A percentile compares a stretch with the other conserved stretches of the same genome.
Evolutionary conservation across 2,113 vertebrate genomes (phyloP).

Genomic region (Donacobius atricapilla): DNA sequence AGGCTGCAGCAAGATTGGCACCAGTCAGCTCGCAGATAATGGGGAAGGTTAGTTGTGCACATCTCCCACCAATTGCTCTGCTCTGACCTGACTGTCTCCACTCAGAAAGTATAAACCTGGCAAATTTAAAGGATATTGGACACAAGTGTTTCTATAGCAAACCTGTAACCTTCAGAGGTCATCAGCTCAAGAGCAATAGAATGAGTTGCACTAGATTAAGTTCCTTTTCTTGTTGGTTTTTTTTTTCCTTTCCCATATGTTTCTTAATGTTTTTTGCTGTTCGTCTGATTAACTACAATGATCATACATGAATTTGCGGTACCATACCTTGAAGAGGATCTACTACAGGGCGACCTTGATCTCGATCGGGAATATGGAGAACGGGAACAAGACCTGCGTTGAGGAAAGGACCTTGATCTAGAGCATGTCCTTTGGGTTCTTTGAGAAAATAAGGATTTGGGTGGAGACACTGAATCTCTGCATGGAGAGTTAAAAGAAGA

Average conservation of each 20-base stretch:
- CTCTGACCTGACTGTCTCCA: constrained; percentile 17
- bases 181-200: background rate
- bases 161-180: background rate
- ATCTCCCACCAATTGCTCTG: constrained; percentile 51
- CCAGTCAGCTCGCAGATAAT: constrained; percentile 36
- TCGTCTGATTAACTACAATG: background rate
- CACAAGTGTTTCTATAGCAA: background rate
- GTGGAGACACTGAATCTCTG: constrained; percentile 89
- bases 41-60: constrained; percentile 42
- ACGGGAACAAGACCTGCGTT: constrained; percentile 84
- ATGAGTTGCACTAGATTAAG: background rate
- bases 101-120: background rate
- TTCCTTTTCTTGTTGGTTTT: background rate
- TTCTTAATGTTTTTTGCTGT: background rate
- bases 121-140: constrained; percentile 13
- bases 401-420: constrained; percentile 83
- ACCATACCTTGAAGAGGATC: constrained; percentile 88
- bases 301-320: constrained; percentile 9
- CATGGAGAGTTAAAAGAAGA: constrained; percentile 94
- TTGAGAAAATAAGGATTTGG: constrained; percentile 88
- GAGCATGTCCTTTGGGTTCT: constrained; percentile 83
- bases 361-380: constrained; percentile 90
- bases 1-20: constrained; percentile 19
- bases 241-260: background rate
- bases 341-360: constrained; percentile 91